Evolutionary conservation across 2,888 invertebrate species (phyloP).

Genomic region (Netelia virgata): DNA sequence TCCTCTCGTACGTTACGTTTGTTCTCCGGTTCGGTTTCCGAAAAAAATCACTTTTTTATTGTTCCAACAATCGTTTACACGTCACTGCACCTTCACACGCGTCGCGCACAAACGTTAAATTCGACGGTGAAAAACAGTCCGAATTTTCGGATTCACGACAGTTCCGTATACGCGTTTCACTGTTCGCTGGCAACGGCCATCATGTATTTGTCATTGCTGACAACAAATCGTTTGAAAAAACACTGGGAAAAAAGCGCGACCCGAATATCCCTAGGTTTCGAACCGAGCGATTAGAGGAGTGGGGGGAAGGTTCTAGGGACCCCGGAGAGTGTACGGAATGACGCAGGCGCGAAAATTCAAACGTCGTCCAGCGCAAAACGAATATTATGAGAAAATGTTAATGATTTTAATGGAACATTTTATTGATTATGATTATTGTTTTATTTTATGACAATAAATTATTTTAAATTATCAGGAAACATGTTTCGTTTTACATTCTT

Average conservation of each 20-base stretch:
- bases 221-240: constrained; percentile 74
- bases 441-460: too few relatives aligned
- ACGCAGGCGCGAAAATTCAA: constrained; percentile 33
- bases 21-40: constrained; percentile 50
- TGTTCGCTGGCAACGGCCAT: constrained; percentile 83
- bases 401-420: too few relatives aligned
- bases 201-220: constrained; percentile 83
- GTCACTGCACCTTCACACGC: constrained; percentile 56
- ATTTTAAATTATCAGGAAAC: too few relatives aligned
- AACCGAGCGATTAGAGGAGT: background rate
- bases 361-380: background rate
- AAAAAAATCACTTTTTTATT: constrained; percentile 9
- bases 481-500: background rate
- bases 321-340: background rate
- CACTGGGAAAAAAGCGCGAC: constrained; percentile 65
- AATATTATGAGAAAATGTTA: too few relatives aligned
- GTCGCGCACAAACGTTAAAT: constrained; percentile 31
- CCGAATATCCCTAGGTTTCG: constrained; percentile 63
- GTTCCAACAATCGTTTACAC: background rate
- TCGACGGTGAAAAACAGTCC: constrained; percentile 21
- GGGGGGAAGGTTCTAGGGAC: constrained; percentile 11
- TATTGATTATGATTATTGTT: too few relatives aligned
- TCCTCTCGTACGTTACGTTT: constrained; percentile 65
- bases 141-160: constrained; percentile 70
- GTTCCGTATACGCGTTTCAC: constrained; percentile 82